phyloP scores from a whole-genome alignment of 1,140 invertebrate species.

The Aricia agestis region DNA sequence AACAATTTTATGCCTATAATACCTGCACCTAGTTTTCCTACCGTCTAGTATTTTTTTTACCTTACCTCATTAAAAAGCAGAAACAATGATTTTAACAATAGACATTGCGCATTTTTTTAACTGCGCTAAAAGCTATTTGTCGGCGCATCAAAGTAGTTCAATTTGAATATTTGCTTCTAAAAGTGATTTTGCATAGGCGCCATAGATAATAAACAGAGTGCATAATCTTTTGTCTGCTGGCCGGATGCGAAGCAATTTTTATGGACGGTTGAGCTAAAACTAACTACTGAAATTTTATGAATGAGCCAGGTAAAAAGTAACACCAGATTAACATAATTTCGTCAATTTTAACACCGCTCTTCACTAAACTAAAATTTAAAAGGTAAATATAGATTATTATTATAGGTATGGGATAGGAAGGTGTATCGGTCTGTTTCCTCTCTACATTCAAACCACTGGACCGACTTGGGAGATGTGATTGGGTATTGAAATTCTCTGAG shows the following conservation, averaged over 20 bases:
- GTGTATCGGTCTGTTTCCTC: too few relatives aligned
- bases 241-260: neutral
- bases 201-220: neutral
- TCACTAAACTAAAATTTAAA: too few relatives aligned
- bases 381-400: too few relatives aligned
- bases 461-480: too few relatives aligned
- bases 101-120: neutral
- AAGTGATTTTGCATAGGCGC: neutral
- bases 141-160: neutral
- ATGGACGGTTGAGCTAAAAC: neutral
- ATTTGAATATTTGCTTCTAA: neutral
- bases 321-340: neutral
- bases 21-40: too few relatives aligned
- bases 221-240: neutral
- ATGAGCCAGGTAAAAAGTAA: neutral
- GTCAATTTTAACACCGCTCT: neutral
- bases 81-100: neutral
- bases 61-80: neutral
- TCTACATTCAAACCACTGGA: too few relatives aligned
- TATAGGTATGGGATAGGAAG: too few relatives aligned
- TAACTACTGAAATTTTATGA: conserved; percentile 1
- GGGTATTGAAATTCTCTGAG: too few relatives aligned
- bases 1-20: too few relatives aligned
- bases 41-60: too few relatives aligned
- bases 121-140: neutral